These are phyloP conservation scores for Zaprionus kolodkinae DNA, from an alignment of 1,140 invertebrate genomes.

Conservation along the genomic window DNA sequence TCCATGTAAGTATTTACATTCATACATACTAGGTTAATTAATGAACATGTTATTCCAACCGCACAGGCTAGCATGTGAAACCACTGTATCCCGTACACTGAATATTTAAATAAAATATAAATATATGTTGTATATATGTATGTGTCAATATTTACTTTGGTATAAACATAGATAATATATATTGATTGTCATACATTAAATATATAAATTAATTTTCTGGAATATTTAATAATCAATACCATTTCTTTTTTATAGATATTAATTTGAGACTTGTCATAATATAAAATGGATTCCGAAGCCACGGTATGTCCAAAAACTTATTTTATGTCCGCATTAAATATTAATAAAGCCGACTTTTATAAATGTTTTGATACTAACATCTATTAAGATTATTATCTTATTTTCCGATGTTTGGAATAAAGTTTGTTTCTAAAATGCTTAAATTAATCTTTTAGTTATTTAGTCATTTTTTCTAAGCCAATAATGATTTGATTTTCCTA, in stretches of 20 bases:
- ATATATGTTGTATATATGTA: background rate
- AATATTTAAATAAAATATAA: too few relatives aligned
- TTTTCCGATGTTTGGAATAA: too few relatives aligned
- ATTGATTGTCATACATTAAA: too few relatives aligned
- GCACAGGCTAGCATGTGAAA: too few relatives aligned
- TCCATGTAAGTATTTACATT: background rate
- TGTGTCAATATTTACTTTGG: background rate
- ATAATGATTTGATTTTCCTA: too few relatives aligned
- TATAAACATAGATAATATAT: too few relatives aligned
- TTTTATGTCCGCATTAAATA: background rate
- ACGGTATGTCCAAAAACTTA: conserved; percentile 30
- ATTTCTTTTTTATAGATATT: background rate
- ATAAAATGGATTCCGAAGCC: conserved; percentile 53
- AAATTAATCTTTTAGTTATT: too few relatives aligned
- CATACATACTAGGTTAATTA: background rate
- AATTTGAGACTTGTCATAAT: background rate
- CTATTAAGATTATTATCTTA: background rate
- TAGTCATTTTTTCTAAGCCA: too few relatives aligned
- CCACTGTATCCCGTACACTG: background rate
- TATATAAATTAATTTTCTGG: background rate
- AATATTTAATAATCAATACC: background rate
- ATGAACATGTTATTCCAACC: too few relatives aligned
- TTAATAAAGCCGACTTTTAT: too few relatives aligned
- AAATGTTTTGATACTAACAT: too few relatives aligned
- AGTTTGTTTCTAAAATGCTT: too few relatives aligned